Percentiles rank a stretch among this genome's conserved stretches.
phyloP scores from a whole-genome alignment of 2,888 invertebrate genomes.

The Lacanobia wlatinum region DNA sequence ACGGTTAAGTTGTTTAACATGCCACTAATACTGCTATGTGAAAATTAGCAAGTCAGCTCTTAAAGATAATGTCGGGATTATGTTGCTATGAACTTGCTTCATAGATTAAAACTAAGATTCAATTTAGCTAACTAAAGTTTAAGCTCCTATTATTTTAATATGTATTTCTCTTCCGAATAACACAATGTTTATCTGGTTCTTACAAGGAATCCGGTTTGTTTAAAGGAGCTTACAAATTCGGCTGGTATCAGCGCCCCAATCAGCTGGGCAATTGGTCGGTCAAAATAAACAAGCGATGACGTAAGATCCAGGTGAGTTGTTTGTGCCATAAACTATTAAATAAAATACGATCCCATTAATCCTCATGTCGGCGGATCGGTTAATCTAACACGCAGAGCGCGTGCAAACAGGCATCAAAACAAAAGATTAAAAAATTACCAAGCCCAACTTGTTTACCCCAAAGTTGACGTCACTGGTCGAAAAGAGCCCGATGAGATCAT shows the following conservation, averaged over 20 bases:
- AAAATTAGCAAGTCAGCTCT: slow-evolving; percentile 71
- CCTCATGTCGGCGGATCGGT: slow-evolving; percentile 55
- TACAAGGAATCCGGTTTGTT: slow-evolving; percentile 17
- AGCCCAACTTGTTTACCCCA: slow-evolving; percentile 74
- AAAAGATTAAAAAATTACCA: slow-evolving; percentile 74
- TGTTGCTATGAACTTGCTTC: slow-evolving; percentile 43
- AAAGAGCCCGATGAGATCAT: slow-evolving; percentile 79
- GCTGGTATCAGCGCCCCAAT: slow-evolving; percentile 9
- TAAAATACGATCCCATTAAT: slow-evolving; percentile 65
- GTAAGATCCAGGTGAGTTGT: slow-evolving; percentile 54
- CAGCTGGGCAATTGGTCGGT: slow-evolving; percentile 35
- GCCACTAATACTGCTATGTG: slow-evolving; percentile 78
- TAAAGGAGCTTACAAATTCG: slow-evolving; percentile 16
- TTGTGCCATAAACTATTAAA: slow-evolving; percentile 51
- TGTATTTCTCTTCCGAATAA: not conserved
- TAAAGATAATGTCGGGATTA: slow-evolving; percentile 41
- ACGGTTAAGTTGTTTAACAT: slow-evolving; percentile 82
- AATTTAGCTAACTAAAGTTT: not conserved
- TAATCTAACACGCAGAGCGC: slow-evolving; percentile 62
- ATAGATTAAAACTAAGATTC: slow-evolving; percentile 30
- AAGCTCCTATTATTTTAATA: not conserved
- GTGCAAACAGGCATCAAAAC: slow-evolving; percentile 69
- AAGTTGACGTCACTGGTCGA: slow-evolving; percentile 75
- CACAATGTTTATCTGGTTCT: not conserved
- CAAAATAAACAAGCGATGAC: slow-evolving; percentile 54